Conservation (phyloP, 2,113 vertebrate genomes). For the Isurus oxyrinchus region DNA sequence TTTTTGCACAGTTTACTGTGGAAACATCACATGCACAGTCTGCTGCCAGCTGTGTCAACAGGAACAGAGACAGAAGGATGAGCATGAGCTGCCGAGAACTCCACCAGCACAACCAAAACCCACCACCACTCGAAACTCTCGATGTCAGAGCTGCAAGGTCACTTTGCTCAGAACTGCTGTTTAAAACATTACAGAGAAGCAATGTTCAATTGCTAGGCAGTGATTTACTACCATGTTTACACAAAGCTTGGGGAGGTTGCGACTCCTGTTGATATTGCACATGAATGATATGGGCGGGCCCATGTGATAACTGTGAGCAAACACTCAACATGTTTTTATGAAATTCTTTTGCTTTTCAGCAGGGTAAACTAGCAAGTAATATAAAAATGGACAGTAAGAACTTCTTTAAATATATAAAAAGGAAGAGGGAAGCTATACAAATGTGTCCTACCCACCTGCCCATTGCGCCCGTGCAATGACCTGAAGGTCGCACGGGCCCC, state of each 20-base stretch:
- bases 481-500: too few relatives aligned
- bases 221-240: neutral
- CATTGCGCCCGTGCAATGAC: too few relatives aligned
- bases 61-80: neutral
- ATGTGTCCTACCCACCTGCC: too few relatives aligned
- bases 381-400: too few relatives aligned
- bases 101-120: neutral
- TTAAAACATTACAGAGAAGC: neutral
- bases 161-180: neutral
- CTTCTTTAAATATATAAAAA: too few relatives aligned
- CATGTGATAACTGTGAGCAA: neutral
- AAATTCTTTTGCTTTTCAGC: neutral
- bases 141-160: neutral
- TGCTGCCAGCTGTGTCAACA: neutral
- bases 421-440: too few relatives aligned
- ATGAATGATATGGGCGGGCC: neutral
- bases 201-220: neutral
- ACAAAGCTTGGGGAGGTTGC: neutral
- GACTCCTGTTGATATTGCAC: neutral
- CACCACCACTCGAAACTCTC: neutral
- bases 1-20: neutral
- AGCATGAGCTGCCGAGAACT: neutral
- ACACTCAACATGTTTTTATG: neutral
- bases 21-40: neutral
- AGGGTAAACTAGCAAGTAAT: too few relatives aligned